Conservation (phyloP, 2,888 invertebrate species). For the Himalopsyche tibetana region DNA sequence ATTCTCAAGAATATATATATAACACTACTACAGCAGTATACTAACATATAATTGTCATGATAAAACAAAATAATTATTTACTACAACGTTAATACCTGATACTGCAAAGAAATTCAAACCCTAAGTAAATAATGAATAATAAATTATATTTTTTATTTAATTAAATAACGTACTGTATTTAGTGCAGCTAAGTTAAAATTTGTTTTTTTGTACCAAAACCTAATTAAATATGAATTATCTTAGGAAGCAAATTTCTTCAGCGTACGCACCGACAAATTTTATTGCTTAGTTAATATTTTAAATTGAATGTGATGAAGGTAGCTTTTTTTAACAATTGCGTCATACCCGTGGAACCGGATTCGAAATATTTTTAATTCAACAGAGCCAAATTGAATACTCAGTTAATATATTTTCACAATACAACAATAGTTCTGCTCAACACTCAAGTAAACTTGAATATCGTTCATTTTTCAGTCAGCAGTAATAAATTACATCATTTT, state of each 20-base stretch:
- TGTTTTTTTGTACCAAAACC: background rate
- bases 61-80: too few relatives aligned
- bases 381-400: background rate
- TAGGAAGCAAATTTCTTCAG: background rate
- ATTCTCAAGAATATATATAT: too few relatives aligned
- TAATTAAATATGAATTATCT: slow-evolving; percentile 8
- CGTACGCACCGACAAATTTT: background rate
- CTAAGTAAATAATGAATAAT: background rate
- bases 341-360: slow-evolving; percentile 3
- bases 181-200: background rate
- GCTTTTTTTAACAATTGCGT: background rate
- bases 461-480: too few relatives aligned
- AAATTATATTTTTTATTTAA: background rate
- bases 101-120: too few relatives aligned
- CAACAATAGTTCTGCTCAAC: too few relatives aligned
- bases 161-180: background rate
- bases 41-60: too few relatives aligned
- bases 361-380: background rate
- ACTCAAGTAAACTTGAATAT: too few relatives aligned
- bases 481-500: too few relatives aligned
- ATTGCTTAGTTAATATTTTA: slow-evolving; percentile 11
- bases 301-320: background rate
- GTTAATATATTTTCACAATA: too few relatives aligned
- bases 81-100: too few relatives aligned
- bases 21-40: too few relatives aligned